Conservation (phyloP, 2,113 vertebrate species). For the Plestiodon gilberti region DNA sequence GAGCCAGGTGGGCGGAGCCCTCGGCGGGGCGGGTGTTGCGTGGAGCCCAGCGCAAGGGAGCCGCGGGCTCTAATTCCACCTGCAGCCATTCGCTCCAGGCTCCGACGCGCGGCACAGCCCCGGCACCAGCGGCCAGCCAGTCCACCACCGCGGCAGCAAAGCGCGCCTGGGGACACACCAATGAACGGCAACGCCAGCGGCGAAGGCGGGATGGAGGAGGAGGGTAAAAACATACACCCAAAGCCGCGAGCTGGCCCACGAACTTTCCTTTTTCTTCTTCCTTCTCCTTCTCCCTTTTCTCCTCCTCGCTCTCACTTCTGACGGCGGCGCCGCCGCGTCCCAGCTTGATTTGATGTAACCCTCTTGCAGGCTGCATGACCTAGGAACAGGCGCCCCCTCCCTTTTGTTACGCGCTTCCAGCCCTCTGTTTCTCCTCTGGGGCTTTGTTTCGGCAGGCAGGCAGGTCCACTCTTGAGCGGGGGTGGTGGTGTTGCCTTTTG, state of each 20-base stretch:
- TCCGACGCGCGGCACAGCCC: not conserved
- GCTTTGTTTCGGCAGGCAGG: not conserved
- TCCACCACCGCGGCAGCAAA: not conserved
- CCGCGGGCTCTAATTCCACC: not conserved
- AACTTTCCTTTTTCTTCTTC: too few relatives aligned
- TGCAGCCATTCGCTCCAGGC: not conserved
- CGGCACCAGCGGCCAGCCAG: not conserved
- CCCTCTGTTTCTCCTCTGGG: not conserved
- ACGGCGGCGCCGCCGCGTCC: not conserved
- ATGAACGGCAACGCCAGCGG: not conserved
- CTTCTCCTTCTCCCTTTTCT: not conserved
- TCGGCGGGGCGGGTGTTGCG: not conserved
- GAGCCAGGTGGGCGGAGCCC: not conserved
- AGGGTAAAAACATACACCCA: conserved; percentile 46
- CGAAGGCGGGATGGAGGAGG: conserved; percentile 55
- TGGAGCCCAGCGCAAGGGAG: not conserved
- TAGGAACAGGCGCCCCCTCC: too few relatives aligned
- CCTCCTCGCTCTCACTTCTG: not conserved
- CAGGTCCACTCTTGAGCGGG: accelerated
- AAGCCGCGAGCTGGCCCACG: not conserved
- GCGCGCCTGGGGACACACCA: not conserved
- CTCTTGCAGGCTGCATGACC: not conserved
- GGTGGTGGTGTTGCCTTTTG: not conserved
- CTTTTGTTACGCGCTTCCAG: accelerated
- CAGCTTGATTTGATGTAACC: not conserved